These are phyloP conservation scores for Drosophila putrida DNA, from an alignment of 2,888 invertebrate genomes.

Conservation along the genomic window DNA sequence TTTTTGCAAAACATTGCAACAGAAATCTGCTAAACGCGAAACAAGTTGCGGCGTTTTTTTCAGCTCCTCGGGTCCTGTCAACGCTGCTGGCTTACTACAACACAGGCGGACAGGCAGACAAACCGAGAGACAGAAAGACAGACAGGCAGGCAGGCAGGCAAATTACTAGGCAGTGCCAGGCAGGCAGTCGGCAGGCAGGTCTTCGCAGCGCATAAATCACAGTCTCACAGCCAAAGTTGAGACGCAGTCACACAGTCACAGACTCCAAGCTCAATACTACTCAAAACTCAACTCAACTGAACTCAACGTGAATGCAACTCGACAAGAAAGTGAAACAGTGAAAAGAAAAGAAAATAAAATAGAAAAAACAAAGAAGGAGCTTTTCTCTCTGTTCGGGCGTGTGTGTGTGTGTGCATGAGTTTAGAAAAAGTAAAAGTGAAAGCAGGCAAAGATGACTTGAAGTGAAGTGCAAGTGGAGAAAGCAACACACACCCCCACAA, in stretches of 20 bases:
- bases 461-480: constrained; percentile 75
- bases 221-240: constrained; percentile 44
- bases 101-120: constrained; percentile 30
- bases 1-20: constrained; percentile 82
- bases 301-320: constrained; percentile 21
- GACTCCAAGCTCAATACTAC: constrained; percentile 40
- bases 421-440: constrained; percentile 66
- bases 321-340: constrained; percentile 53
- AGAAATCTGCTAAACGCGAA: constrained; percentile 85
- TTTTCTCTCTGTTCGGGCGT: constrained; percentile 7
- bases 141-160: constrained; percentile 60
- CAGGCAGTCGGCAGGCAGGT: constrained; percentile 77
- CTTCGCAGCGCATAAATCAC: constrained; percentile 78
- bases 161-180: constrained; percentile 76
- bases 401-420: constrained; percentile 24
- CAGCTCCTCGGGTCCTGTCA: constrained; percentile 78
- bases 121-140: constrained; percentile 43
- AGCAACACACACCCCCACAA: background rate
- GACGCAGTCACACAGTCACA: constrained; percentile 42
- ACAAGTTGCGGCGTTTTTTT: constrained; percentile 85
- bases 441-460: constrained; percentile 72
- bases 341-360: constrained; percentile 21
- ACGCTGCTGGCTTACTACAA: constrained; percentile 60
- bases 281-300: constrained; percentile 23
- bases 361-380: constrained; percentile 24